Evolutionary conservation across 2,888 invertebrate species (phyloP).

Genomic region (Drosophila mulleri): DNA sequence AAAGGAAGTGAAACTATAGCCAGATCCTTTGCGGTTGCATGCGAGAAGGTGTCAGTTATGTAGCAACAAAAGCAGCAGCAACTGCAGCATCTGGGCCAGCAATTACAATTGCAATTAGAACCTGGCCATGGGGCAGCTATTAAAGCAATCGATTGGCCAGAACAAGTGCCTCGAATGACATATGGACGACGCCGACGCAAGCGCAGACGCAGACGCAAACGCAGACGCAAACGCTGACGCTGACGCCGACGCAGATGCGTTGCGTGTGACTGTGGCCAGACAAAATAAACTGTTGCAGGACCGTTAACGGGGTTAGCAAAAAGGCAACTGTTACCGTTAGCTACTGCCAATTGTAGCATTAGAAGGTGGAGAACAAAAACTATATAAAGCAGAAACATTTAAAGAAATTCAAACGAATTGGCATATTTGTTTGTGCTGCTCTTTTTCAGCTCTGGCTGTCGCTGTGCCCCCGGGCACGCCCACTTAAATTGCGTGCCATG

Average conservation of each 20-base stretch:
- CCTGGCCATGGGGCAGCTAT: constrained; percentile 31
- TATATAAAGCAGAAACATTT: constrained; percentile 55
- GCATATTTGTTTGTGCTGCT: constrained; percentile 58
- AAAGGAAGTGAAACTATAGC: constrained; percentile 54
- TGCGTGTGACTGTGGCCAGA: constrained; percentile 64
- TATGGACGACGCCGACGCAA: constrained; percentile 71
- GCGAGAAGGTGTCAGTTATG: constrained; percentile 52
- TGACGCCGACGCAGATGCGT: constrained; percentile 21
- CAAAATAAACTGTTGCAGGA: constrained; percentile 36
- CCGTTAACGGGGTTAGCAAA: constrained; percentile 44
- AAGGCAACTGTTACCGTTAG: constrained; percentile 64
- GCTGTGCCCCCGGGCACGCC: constrained; percentile 73
- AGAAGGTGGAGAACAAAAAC: constrained; percentile 18
- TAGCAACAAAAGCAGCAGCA: not conserved
- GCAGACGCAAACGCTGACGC: constrained; percentile 19
- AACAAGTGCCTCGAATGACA: constrained; percentile 70
- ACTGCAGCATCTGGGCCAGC: constrained; percentile 58
- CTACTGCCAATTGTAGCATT: constrained; percentile 46
- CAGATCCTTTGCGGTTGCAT: constrained; percentile 65
- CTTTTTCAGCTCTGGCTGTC: constrained; percentile 35
- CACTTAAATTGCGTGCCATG: constrained; percentile 84
- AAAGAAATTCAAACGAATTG: constrained; percentile 81
- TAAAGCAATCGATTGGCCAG: constrained; percentile 49
- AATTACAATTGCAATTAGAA: constrained; percentile 65
- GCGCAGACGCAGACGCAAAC: no score